Conservation (phyloP, 2,113 vertebrate genomes). For the Crypturellus undulatus region DNA sequence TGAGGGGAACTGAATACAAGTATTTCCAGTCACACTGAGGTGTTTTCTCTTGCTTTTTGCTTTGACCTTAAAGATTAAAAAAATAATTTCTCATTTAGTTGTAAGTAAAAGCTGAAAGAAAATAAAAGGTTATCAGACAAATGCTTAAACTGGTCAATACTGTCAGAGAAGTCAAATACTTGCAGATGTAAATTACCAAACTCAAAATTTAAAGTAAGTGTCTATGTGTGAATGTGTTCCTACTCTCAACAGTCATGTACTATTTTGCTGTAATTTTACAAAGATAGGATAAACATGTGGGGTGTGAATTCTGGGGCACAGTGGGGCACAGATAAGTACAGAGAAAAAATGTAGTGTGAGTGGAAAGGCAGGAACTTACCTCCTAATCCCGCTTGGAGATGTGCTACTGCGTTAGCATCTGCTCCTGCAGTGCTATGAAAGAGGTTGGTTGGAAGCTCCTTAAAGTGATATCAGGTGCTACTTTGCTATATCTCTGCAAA, state of each 20-base stretch:
- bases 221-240: background rate
- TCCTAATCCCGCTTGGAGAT: fast-evolving
- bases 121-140: background rate
- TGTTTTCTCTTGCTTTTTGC: background rate
- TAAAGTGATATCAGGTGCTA: fast-evolving
- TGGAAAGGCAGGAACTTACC: background rate
- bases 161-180: background rate
- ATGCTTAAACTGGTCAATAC: background rate
- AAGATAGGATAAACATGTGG: background rate
- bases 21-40: background rate
- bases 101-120: background rate
- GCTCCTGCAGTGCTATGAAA: fast-evolving
- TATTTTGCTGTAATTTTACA: background rate
- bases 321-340: background rate
- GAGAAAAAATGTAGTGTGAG: fast-evolving
- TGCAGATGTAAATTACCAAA: background rate
- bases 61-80: background rate
- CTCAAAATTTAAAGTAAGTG: background rate
- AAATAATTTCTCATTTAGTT: background rate
- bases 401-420: fast-evolving
- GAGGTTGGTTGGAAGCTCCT: fast-evolving
- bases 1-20: background rate
- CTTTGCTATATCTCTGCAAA: fast-evolving
- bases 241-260: background rate
- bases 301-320: background rate